Evolutionary conservation across 2,888 invertebrate species (phyloP).

Genomic region (Agrotis ipsilon): DNA sequence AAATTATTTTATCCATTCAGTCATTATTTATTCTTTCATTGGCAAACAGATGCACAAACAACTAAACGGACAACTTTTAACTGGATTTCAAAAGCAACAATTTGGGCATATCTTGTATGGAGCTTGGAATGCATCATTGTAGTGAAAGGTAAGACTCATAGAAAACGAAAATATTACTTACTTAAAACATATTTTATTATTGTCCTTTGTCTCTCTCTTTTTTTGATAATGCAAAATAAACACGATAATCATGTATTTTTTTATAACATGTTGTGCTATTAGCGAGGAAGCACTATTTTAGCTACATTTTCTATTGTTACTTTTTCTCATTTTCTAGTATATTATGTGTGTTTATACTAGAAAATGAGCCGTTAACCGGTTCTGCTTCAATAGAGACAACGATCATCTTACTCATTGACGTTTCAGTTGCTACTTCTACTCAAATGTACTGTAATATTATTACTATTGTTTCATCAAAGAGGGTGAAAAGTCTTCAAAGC

Average conservation of each 20-base stretch:
- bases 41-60: constrained; percentile 78
- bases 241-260: too few relatives aligned
- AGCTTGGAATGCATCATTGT: constrained; percentile 92
- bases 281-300: too few relatives aligned
- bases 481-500: background rate
- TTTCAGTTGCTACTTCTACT: constrained; percentile 2
- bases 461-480: constrained; percentile 25
- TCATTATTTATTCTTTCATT: background rate
- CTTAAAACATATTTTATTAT: too few relatives aligned
- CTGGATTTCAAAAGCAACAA: constrained; percentile 93
- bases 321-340: too few relatives aligned
- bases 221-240: too few relatives aligned
- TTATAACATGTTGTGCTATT: too few relatives aligned
- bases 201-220: too few relatives aligned
- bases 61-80: constrained; percentile 90
- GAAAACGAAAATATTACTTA: too few relatives aligned
- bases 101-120: constrained; percentile 93
- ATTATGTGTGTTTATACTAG: too few relatives aligned
- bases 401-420: background rate
- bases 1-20: too few relatives aligned
- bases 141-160: constrained; percentile 77
- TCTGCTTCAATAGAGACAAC: background rate
- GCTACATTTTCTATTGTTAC: too few relatives aligned
- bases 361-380: too few relatives aligned
- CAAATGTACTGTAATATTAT: background rate